Evolutionary conservation across 1,140 invertebrate species (phyloP).

Genomic region (Drosophila varians): DNA sequence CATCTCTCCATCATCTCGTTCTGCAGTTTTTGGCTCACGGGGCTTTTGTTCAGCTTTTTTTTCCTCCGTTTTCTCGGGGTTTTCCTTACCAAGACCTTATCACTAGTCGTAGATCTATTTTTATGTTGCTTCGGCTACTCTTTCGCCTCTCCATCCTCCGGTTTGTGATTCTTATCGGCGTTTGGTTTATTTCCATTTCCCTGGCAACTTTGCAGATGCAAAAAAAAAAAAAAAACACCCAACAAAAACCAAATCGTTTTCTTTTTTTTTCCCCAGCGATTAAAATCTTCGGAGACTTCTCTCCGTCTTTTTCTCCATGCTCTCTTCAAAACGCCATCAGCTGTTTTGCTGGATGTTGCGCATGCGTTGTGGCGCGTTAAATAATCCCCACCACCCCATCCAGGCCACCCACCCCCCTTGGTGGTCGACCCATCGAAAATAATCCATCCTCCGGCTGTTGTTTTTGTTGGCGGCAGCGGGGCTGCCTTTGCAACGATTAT

Average conservation of each 20-base stretch:
- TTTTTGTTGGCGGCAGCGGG: conserved; percentile 24
- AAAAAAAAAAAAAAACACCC: conserved; percentile 23
- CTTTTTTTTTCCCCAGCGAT: conserved; percentile 39
- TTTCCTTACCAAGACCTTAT: conserved; percentile 56
- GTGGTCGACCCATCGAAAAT: not conserved
- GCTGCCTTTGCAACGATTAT: conserved; percentile 65
- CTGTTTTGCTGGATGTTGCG: conserved; percentile 73
- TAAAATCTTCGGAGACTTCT: conserved; percentile 11
- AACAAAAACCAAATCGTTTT: conserved; percentile 18
- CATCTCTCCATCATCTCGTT: conserved; percentile 26
- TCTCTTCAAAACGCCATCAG: conserved; percentile 48
- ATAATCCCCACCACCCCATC: conserved; percentile 1
- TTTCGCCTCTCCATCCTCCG: conserved; percentile 17
- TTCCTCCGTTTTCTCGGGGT: conserved; percentile 30
- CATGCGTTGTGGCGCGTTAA: conserved; percentile 59
- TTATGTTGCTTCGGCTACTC: conserved; percentile 63
- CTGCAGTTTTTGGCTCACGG: conserved; percentile 47
- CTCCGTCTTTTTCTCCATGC: conserved; percentile 13
- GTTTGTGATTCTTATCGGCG: conserved; percentile 59
- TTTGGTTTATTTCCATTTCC: conserved; percentile 78
- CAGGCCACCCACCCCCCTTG: conserved; percentile 2
- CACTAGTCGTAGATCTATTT: conserved; percentile 69
- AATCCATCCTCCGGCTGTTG: conserved; percentile 11
- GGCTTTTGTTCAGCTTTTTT: conserved; percentile 49
- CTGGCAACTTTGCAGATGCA: conserved; percentile 74